phyloP scores from a whole-genome alignment of 1,140 invertebrate species.

The Bemisia tabaci region DNA sequence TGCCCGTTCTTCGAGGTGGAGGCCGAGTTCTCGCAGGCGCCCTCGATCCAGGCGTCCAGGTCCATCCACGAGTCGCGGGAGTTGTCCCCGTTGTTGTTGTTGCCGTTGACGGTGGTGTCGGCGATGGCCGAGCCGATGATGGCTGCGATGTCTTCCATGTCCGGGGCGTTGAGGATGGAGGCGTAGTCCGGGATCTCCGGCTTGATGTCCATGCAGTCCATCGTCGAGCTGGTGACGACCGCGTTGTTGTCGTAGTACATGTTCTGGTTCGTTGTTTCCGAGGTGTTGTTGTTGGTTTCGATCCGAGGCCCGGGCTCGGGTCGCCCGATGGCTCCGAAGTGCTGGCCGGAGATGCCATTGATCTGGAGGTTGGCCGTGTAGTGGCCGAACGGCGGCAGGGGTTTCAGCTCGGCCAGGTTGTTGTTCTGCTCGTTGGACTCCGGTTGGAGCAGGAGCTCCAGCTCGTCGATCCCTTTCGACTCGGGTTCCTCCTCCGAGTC shows the following conservation, averaged over 20 bases:
- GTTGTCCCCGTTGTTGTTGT: conserved; percentile 37
- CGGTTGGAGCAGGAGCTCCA: conserved; percentile 44
- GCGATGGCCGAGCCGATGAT: conserved; percentile 81
- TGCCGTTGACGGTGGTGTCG: conserved; percentile 61
- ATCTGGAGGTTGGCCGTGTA: conserved; percentile 69
- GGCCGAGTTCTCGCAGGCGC: conserved; percentile 30
- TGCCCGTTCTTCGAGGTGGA: conserved; percentile 12
- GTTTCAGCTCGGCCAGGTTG: conserved; percentile 65
- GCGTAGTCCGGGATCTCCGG: conserved; percentile 36
- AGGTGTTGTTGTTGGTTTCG: conserved; percentile 42
- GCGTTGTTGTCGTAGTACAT: conserved; percentile 22
- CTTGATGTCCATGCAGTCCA: conserved; percentile 32
- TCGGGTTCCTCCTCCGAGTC: conserved; percentile 4
- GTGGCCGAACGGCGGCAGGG: conserved; percentile 69
- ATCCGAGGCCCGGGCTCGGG: conserved; percentile 23
- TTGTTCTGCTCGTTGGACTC: conserved; percentile 36
- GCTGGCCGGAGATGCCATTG: conserved; percentile 72
- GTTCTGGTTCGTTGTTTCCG: conserved; percentile 29
- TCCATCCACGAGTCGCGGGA: conserved; percentile 66
- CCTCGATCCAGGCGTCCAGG: conserved; percentile 68
- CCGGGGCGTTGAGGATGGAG: conserved; percentile 31
- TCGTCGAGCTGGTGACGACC: conserved; percentile 29
- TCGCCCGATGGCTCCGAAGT: conserved; percentile 58
- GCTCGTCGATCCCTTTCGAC: conserved; percentile 42
- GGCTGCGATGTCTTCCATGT: conserved; percentile 75